Percentiles rank a stretch among this genome's conserved stretches.
These are phyloP conservation scores for Elysia chlorotica DNA, from an alignment of 1,140 invertebrate species.

Conservation along the genomic window DNA sequence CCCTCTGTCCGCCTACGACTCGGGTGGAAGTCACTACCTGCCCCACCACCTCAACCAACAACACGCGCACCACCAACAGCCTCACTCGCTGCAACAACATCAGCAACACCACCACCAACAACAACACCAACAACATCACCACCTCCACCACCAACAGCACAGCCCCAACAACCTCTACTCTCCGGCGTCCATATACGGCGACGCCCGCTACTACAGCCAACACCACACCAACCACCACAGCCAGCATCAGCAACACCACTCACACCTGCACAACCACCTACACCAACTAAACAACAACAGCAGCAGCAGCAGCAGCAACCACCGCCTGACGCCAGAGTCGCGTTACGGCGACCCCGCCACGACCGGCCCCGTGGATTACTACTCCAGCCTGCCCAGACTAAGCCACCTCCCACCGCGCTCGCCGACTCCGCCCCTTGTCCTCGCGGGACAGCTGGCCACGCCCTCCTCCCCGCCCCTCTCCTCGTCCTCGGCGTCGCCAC, in stretches of 20 bases:
- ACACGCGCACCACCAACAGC: conserved; percentile 11
- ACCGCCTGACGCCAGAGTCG: neutral
- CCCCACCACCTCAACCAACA: conserved; percentile 20
- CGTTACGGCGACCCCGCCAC: conserved; percentile 7
- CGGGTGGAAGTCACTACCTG: conserved; percentile 1
- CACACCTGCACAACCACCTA: too few species aligned
- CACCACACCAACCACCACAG: too few species aligned
- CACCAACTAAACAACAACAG: too few species aligned
- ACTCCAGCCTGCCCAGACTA: conserved; percentile 42
- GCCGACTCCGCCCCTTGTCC: conserved; percentile 44
- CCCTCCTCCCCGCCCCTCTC: conserved; percentile 12
- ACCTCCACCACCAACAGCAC: conserved; percentile 2
- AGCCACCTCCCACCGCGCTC: conserved; percentile 46
- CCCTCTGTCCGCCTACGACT: conserved; percentile 33
- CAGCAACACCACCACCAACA: conserved; percentile 10
- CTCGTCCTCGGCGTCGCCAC: conserved; percentile 11
- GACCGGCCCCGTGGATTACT: conserved; percentile 43
- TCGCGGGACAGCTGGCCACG: neutral
- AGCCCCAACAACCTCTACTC: neutral
- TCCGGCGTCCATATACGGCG: neutral
- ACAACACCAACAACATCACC: conserved; percentile 1
- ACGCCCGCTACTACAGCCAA: neutral
- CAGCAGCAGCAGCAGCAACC: too few species aligned
- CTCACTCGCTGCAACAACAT: neutral
- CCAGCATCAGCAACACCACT: too few species aligned